Evolutionary conservation across 2,113 vertebrate genomes (phyloP).

Genomic region (Gymnobelideus leadbeateri): DNA sequence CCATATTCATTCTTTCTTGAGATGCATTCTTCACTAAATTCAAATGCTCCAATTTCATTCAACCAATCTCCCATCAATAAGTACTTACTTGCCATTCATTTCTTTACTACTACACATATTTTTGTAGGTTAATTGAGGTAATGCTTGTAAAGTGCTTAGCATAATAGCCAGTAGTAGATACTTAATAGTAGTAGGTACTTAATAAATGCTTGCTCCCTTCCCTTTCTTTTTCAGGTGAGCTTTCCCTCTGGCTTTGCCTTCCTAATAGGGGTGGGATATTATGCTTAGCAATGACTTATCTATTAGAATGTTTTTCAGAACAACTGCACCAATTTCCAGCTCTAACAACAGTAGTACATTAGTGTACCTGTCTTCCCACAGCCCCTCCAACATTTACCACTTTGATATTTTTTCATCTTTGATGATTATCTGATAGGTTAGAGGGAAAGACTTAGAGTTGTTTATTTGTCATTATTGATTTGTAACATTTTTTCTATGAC

Average conservation of each 20-base stretch:
- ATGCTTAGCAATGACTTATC: neutral
- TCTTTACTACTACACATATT: neutral
- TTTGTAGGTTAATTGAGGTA: neutral
- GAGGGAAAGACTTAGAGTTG: neutral
- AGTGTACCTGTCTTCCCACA: neutral
- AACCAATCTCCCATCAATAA: neutral
- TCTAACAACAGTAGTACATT: neutral
- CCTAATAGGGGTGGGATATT: neutral
- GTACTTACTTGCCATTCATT: neutral
- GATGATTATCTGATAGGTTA: neutral
- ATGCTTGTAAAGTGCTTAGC: neutral
- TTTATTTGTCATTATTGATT: neutral
- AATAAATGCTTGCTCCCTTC: no score
- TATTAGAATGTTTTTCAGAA: neutral
- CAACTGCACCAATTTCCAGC: neutral
- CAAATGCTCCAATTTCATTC: neutral
- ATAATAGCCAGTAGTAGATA: neutral
- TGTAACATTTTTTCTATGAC: neutral
- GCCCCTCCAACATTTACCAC: neutral
- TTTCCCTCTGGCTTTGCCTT: no score
- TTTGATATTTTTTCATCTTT: neutral
- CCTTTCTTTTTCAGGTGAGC: neutral
- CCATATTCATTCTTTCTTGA: neutral
- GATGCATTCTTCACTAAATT: neutral
- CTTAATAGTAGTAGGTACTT: no score